Evolutionary conservation across 2,113 vertebrate species (phyloP).

Genomic region (Pteronura brasiliensis): DNA sequence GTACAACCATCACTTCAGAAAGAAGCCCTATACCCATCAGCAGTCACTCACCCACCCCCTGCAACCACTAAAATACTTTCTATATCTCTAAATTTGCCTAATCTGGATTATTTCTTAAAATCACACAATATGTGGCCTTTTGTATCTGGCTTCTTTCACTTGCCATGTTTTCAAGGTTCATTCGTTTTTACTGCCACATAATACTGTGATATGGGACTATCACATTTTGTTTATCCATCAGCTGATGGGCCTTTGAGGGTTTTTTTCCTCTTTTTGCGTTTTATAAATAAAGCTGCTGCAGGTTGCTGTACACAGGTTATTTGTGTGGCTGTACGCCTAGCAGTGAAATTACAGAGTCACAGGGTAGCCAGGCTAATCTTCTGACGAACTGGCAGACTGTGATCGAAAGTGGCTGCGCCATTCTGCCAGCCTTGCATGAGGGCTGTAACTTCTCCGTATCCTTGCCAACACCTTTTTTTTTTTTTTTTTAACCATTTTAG

Average conservation of each 20-base stretch:
- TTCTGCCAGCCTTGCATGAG: not conserved
- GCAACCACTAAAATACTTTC: not conserved
- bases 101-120: not conserved
- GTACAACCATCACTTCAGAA: not conserved
- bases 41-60: not conserved
- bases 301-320: not conserved
- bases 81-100: not conserved
- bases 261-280: not conserved
- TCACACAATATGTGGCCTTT: not conserved
- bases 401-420: not conserved
- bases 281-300: not conserved
- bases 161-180: not conserved
- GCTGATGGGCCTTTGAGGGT: not conserved
- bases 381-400: not conserved
- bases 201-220: not conserved
- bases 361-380: not conserved
- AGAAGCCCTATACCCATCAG: not conserved
- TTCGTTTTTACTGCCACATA: not conserved
- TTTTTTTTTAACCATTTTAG: not conserved
- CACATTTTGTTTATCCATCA: not conserved
- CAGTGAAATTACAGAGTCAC: not conserved
- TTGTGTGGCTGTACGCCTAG: not conserved
- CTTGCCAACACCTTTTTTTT: not conserved
- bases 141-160: not conserved
- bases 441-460: not conserved